These are phyloP conservation scores for Stenichneumon culpator DNA, from an alignment of 2,888 invertebrate genomes.

Conservation along the genomic window DNA sequence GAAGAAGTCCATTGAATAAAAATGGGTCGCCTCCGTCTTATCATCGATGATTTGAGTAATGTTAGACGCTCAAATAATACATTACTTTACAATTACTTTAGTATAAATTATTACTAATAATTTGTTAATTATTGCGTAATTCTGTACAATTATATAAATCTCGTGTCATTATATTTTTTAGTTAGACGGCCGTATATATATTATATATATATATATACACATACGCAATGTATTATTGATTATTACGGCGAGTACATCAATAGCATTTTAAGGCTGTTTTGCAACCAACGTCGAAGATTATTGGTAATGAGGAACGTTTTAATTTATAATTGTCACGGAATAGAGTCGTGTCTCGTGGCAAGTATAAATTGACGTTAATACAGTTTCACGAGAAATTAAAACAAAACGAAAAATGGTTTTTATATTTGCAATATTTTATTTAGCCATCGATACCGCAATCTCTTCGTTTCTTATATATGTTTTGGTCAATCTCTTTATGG, in stretches of 20 bases:
- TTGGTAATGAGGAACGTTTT: constrained; percentile 9
- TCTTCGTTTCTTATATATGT: background rate
- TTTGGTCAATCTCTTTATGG: background rate
- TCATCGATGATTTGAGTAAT: constrained; percentile 19
- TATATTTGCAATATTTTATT: constrained; percentile 23
- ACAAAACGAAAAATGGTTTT: constrained; percentile 63
- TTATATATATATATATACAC: background rate
- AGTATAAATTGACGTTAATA: constrained; percentile 75
- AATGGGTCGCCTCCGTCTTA: background rate
- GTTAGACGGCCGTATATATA: constrained; percentile 22
- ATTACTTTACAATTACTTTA: constrained; percentile 18
- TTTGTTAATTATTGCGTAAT: constrained; percentile 78
- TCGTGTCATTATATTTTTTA: constrained; percentile 64
- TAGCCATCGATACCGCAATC: background rate
- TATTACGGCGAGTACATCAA: constrained; percentile 35
- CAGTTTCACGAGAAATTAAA: constrained; percentile 76
- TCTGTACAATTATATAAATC: constrained; percentile 70
- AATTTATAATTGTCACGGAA: constrained; percentile 8
- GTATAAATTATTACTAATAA: constrained; percentile 60
- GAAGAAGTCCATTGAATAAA: background rate
- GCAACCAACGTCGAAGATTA: constrained; percentile 9
- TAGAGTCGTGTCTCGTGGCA: background rate
- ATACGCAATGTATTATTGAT: constrained; percentile 18
- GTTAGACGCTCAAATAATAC: constrained; percentile 50
- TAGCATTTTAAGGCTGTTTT: constrained; percentile 41